Conservation (phyloP, 2,113 vertebrate species). For the Rhodinocichla rosea region DNA sequence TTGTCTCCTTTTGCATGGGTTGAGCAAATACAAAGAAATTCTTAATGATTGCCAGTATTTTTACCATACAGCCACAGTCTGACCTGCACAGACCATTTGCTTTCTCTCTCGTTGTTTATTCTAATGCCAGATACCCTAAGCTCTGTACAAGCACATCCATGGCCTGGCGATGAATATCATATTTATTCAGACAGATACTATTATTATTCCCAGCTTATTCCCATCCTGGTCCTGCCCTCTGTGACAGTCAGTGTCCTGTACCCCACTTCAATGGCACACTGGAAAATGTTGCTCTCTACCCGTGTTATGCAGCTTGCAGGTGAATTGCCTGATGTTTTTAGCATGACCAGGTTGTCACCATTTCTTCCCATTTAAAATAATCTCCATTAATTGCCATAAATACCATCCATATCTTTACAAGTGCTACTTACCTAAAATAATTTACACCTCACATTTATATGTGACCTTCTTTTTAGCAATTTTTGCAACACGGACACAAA, state of each 20-base stretch:
- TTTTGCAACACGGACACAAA: background rate
- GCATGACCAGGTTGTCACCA: background rate
- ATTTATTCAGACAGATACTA: background rate
- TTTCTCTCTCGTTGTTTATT: background rate
- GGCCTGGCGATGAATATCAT: background rate
- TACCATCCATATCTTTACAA: background rate
- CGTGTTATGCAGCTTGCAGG: background rate
- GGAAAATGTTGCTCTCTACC: background rate
- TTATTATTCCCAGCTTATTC: too few species aligned
- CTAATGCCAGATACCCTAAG: background rate
- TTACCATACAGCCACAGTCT: background rate
- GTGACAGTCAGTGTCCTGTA: background rate
- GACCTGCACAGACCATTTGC: background rate
- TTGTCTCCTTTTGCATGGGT: background rate
- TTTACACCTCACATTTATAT: background rate
- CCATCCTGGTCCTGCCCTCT: background rate
- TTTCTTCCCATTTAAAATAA: background rate
- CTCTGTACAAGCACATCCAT: background rate
- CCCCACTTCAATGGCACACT: background rate
- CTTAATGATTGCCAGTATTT: background rate
- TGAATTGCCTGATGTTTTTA: background rate
- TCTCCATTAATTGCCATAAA: background rate
- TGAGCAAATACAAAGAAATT: background rate
- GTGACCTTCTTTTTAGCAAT: background rate
- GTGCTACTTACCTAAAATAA: background rate